Percentiles rank a stretch among this genome's conserved stretches.
Conservation (phyloP, 92 coral and sea anemone species). For the Parazoanthus atlanticus region DNA sequence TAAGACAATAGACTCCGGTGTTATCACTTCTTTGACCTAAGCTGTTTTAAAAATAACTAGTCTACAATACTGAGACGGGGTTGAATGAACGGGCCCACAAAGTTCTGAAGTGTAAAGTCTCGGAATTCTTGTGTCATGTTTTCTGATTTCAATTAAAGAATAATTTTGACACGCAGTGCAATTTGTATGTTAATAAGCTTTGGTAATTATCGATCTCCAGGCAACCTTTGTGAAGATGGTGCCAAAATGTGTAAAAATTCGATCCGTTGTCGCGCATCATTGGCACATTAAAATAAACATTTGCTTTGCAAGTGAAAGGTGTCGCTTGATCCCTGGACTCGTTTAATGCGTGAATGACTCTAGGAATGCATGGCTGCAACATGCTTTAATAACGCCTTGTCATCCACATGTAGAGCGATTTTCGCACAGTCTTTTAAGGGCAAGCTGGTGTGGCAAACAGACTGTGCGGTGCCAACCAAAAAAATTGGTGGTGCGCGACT, state of each 20-base stretch:
- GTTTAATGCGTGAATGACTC: conserved; percentile 18
- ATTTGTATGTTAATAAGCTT: conserved; percentile 12
- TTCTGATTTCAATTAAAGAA: too few species aligned
- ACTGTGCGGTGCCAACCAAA: not conserved
- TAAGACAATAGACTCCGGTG: too few species aligned
- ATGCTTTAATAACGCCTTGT: not conserved
- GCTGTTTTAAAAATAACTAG: too few species aligned
- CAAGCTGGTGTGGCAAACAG: not conserved
- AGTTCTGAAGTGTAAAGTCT: too few species aligned
- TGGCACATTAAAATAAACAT: conserved; percentile 36
- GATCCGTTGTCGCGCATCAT: conserved; percentile 15
- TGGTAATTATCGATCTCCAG: conserved; percentile 3
- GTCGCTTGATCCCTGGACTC: not conserved
- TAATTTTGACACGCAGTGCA: not conserved
- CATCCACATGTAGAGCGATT: not conserved
- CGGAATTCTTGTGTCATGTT: too few species aligned
- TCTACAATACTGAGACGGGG: too few species aligned
- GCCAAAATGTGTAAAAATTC: not conserved
- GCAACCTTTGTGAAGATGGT: conserved; percentile 35
- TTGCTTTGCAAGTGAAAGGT: conserved; percentile 1
- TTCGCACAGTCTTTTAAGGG: not conserved
- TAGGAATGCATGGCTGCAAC: not conserved
- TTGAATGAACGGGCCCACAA: too few species aligned
- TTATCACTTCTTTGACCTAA: too few species aligned
- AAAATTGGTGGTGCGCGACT: not conserved